Conservation (phyloP, 2,797 vertebrate species). For the Neomorphus geoffroyi region DNA sequence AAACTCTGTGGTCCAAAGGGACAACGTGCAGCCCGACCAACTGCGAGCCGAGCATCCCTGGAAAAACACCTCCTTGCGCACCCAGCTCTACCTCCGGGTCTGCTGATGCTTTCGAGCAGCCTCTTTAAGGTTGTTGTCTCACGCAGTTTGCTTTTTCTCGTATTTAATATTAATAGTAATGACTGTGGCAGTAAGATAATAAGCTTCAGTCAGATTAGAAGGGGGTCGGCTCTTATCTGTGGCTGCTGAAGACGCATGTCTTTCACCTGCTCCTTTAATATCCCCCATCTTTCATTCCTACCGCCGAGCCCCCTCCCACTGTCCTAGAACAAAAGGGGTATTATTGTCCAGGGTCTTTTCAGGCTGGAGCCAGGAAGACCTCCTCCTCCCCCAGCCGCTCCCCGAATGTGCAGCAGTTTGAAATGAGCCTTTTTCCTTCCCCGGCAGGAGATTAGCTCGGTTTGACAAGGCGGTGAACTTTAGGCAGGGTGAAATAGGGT, state of each 20-base stretch:
- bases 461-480: conserved; percentile 83
- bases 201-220: conserved; percentile 82
- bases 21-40: neutral
- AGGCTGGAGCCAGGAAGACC: conserved; percentile 79
- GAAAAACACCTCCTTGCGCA: neutral
- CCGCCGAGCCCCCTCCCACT: conserved; percentile 79
- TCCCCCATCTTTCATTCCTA: conserved; percentile 78
- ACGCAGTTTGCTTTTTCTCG: conserved; percentile 58
- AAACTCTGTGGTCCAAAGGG: neutral
- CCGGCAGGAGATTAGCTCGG: conserved; percentile 77
- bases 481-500: conserved; percentile 76
- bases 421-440: conserved; percentile 79
- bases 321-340: conserved; percentile 83
- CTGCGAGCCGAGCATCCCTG: neutral
- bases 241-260: conserved; percentile 79
- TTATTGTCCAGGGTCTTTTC: conserved; percentile 82
- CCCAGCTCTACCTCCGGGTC: neutral
- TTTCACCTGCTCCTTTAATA: conserved; percentile 86
- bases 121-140: conserved; percentile 70
- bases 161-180: conserved; percentile 85
- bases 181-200: conserved; percentile 84
- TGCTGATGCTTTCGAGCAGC: conserved; percentile 4
- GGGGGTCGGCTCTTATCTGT: conserved; percentile 81
- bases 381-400: conserved; percentile 65
- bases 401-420: conserved; percentile 69